Evolutionary conservation across 2,113 vertebrate species (phyloP).

Genomic region (Esox niger): DNA sequence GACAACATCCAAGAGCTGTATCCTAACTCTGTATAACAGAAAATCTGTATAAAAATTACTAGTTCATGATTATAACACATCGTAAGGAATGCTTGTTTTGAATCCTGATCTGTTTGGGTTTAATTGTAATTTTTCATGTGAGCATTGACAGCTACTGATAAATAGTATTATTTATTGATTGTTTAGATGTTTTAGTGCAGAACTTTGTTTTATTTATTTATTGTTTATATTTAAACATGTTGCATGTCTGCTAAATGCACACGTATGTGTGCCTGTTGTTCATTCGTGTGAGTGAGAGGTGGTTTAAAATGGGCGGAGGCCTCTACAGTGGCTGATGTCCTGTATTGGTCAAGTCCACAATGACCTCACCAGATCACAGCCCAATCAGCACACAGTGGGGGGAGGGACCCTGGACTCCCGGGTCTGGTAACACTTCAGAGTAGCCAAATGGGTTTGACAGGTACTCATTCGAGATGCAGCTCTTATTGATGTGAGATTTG

Average conservation of each 20-base stretch:
- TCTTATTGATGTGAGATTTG: too few relatives aligned
- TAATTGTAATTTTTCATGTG: neutral
- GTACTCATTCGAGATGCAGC: constrained; percentile 4
- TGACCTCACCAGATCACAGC: too few relatives aligned
- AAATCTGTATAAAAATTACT: neutral
- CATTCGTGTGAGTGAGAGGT: constrained; percentile 19
- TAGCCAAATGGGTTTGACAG: too few relatives aligned
- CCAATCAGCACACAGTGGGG: too few relatives aligned
- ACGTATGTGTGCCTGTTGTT: constrained; percentile 17
- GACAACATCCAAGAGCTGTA: neutral
- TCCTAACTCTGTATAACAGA: too few relatives aligned
- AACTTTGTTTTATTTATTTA: neutral
- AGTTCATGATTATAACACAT: neutral
- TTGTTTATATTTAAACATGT: neutral
- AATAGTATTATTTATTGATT: neutral
- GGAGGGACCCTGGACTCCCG: too few relatives aligned
- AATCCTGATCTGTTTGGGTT: neutral
- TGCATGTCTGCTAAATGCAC: constrained; percentile 2
- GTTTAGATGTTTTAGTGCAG: neutral
- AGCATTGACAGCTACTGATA: neutral
- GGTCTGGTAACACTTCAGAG: accelerated
- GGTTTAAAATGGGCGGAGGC: too few relatives aligned
- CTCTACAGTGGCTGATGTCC: too few relatives aligned
- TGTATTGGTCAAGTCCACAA: too few relatives aligned
- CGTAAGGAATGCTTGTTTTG: neutral